phyloP scores from a whole-genome alignment of 2,888 invertebrate genomes.

The Hypsopygia costalis region DNA sequence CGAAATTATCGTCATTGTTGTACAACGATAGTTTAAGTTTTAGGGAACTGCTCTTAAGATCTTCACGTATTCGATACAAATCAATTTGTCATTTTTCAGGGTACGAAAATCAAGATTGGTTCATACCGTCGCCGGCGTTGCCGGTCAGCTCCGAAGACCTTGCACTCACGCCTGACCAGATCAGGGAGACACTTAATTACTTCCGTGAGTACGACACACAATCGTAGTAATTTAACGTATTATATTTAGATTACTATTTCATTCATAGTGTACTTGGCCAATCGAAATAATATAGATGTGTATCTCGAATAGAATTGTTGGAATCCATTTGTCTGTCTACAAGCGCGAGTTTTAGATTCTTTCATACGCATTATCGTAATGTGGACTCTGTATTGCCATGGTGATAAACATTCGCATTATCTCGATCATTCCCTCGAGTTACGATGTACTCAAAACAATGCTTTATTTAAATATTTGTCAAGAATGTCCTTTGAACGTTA shows the following conservation, averaged over 20 bases:
- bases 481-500: constrained; percentile 2
- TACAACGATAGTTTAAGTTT: too few relatives aligned
- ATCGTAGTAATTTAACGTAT: neutral
- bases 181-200: constrained; percentile 97
- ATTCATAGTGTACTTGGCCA: constrained; percentile 12
- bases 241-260: constrained; percentile 5
- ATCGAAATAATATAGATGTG: constrained; percentile 7
- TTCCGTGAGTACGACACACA: constrained; percentile 89
- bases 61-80: neutral
- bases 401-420: too few relatives aligned
- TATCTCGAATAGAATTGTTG: neutral
- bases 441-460: neutral
- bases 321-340: neutral
- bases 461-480: neutral
- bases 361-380: neutral
- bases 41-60: neutral
- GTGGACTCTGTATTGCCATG: too few relatives aligned
- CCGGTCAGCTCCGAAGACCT: constrained; percentile 86
- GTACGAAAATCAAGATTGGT: constrained; percentile 96
- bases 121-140: constrained; percentile 93
- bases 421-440: neutral
- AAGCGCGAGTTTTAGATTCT: neutral
- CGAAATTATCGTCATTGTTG: too few relatives aligned
- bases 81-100: constrained; percentile 72
- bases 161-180: constrained; percentile 95